Conservation (phyloP, 2,888 invertebrate genomes). For the Glyphotaelius pellucidus region DNA sequence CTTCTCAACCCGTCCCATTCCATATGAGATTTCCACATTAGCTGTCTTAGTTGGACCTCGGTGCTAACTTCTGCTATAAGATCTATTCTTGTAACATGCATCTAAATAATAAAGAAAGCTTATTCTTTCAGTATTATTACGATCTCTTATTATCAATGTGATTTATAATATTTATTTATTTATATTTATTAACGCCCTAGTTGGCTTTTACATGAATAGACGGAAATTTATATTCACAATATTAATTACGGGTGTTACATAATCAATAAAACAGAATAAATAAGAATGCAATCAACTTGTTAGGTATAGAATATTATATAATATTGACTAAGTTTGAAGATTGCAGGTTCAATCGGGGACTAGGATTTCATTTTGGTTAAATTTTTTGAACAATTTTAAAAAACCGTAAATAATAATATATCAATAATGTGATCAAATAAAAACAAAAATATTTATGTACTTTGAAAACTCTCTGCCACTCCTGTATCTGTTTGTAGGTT, state of each 20-base stretch:
- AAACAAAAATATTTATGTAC: constrained; percentile 71
- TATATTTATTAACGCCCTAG: no score
- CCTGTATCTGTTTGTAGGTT: constrained; percentile 85
- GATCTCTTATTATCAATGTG: not conserved
- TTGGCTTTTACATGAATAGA: no score
- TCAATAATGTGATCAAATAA: not conserved
- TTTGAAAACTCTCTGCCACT: constrained; percentile 91
- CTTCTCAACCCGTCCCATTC: constrained; percentile 84
- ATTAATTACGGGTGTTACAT: no score
- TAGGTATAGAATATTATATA: no score
- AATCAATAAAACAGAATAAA: no score
- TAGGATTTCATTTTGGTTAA: not conserved
- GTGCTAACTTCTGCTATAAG: constrained; percentile 87
- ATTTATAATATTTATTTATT: no score
- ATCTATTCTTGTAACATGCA: constrained; percentile 82
- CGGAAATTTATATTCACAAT: no score
- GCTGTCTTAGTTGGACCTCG: constrained; percentile 87
- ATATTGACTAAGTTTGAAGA: not conserved
- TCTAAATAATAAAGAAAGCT: constrained; percentile 68
- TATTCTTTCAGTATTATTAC: not conserved
- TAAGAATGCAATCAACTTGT: no score
- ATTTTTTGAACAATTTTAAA: not conserved
- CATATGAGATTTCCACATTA: constrained; percentile 87
- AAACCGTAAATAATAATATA: not conserved
- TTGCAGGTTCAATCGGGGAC: not conserved